Evolutionary conservation across 2,888 invertebrate genomes (phyloP), one percentile per base, ranked within the genome.

Genomic region (Scrobipalpa atriplicella): DNA sequence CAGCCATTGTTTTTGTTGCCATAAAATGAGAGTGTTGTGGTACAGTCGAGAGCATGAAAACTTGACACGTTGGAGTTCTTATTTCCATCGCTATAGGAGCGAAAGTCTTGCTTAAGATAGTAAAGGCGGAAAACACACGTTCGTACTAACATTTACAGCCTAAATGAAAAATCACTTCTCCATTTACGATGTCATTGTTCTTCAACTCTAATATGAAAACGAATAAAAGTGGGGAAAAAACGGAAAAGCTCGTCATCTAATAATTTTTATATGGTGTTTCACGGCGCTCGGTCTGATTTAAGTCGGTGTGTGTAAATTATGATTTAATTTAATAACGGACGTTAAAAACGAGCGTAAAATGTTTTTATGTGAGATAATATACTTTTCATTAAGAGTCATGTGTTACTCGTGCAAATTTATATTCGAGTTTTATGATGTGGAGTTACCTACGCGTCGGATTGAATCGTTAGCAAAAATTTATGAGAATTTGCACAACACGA

Each of bases 301-400:
- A 86, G 85, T 84, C 82, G 79, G 83, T 82, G 86, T 84, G 89
- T 87, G 87, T 90, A 90, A 89, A 90, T 91, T 90, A 89, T 89
- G 86, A 89, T 89, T 87, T 88, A 88, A 90, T 90, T 90, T 90
- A 89, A 91, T 89, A 90, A 88, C 86, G 82, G 72, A 73, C 85
- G 81, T 79, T 86, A 86, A 86, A 87, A 88, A 89, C 83, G 85
- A 81, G 81, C 84, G 80, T 89, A 85, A 89, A 90, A 87, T 84
- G 84, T 89, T 90, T 91, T 91, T 89, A 91, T 87, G 89, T 74
- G 83, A 83, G 85, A 88, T 90, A 89, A 89, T 89, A 89, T 87
- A 87, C 86, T 87, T 90, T 89, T 90, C 86, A 89, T 90, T 89
- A 87, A 82, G 83, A 87, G 81, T 86, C 84, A 85, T 84, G 84